phyloP scores from a whole-genome alignment of 2,797 vertebrate genomes.

The Agapornis canus region DNA sequence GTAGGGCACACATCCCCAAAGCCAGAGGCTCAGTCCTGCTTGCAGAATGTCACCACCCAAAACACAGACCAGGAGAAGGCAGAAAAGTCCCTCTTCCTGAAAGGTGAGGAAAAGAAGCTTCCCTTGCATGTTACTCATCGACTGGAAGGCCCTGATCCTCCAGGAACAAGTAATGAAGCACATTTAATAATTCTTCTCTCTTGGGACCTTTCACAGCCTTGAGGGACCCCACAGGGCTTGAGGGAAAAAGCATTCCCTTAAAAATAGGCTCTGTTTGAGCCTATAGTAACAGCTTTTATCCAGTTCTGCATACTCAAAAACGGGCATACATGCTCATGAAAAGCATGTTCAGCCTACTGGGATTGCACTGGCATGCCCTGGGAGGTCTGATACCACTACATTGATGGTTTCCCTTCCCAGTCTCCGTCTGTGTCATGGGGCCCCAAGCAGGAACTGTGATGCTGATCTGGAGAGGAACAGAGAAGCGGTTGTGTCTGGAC shows the following conservation, averaged over 20 bases:
- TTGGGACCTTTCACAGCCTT: not conserved
- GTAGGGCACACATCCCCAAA: not conserved
- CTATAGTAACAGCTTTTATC: not conserved
- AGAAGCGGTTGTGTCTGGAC: not conserved
- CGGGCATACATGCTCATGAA: not conserved
- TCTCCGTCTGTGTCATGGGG: rapidly evolving
- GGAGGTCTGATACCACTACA: not conserved
- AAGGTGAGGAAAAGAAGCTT: slow-evolving; percentile 72
- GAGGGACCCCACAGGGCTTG: not conserved
- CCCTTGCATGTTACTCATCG: slow-evolving; percentile 2
- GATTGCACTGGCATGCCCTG: not conserved
- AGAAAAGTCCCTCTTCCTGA: not conserved
- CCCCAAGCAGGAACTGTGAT: not conserved
- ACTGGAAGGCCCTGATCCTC: slow-evolving; percentile 35
- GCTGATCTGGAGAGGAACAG: not conserved
- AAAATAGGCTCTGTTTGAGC: not conserved
- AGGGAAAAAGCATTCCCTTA: not conserved
- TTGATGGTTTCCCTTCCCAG: not conserved
- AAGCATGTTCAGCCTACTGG: not conserved
- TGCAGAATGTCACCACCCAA: not conserved
- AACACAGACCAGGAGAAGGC: not conserved
- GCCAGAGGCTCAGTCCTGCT: slow-evolving; percentile 27
- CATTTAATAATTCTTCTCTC: slow-evolving; percentile 47
- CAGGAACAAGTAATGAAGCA: slow-evolving; percentile 57
- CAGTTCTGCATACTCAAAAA: not conserved